Percentiles rank a stretch among this genome's conserved stretches.
Conservation (phyloP, 2,797 vertebrate species). For the Gallinago stenura region DNA sequence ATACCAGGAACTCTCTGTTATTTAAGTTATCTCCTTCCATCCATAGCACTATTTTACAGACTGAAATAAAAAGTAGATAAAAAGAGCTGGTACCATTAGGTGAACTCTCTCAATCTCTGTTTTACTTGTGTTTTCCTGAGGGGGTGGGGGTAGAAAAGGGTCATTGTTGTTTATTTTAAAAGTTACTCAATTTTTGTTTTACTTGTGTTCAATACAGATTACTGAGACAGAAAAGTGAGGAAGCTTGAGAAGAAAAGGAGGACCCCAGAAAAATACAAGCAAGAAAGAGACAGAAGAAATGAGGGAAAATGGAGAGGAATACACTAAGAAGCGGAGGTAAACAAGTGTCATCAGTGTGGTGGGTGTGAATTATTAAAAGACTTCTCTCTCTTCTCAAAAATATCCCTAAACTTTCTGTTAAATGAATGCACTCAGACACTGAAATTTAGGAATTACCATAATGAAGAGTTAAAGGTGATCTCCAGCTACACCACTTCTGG, state of each 20-base stretch:
- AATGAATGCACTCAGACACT: neutral
- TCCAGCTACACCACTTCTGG: neutral
- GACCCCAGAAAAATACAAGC: neutral
- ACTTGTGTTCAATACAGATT: neutral
- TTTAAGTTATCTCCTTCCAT: slow-evolving; percentile 14
- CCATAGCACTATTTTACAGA: neutral
- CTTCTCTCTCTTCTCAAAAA: neutral
- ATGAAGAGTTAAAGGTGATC: neutral
- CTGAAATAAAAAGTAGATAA: slow-evolving; percentile 34
- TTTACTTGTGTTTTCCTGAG: neutral
- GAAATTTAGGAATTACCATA: neutral
- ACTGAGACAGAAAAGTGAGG: neutral
- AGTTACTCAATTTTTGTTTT: neutral
- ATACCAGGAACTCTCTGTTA: neutral
- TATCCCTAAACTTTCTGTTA: neutral
- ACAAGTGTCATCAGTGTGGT: neutral
- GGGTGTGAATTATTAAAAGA: neutral
- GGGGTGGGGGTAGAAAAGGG: neutral
- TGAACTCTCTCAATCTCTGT: slow-evolving; percentile 1
- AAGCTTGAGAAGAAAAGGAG: neutral
- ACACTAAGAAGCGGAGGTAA: neutral
- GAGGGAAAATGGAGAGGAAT: neutral
- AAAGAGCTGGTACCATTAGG: neutral
- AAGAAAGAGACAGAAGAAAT: neutral
- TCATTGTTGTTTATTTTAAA: slow-evolving; percentile 1